phyloP scores from a whole-genome alignment of 2,797 vertebrate genomes.

The Octomys mimax region DNA sequence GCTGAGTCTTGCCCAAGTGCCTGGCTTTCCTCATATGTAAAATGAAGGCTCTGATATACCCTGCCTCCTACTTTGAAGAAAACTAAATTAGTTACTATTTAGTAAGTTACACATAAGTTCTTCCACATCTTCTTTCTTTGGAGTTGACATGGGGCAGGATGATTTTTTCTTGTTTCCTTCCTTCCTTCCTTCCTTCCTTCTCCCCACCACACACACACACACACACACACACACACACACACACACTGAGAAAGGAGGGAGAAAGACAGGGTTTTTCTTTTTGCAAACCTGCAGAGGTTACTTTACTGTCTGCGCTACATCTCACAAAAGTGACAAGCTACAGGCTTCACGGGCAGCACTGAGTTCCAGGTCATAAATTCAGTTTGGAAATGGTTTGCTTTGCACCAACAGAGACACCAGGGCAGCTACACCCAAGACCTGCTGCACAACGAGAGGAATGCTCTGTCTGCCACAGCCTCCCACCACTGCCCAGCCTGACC shows the following conservation, averaged over 20 bases:
- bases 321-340: not conserved
- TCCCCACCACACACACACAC: not conserved
- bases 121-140: not conserved
- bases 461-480: constrained; percentile 29
- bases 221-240: no score
- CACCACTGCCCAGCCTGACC: not conserved
- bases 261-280: constrained; percentile 33
- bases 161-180: not conserved
- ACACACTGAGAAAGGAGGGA: not conserved
- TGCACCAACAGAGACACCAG: not conserved
- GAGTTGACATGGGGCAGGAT: not conserved
- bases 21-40: not conserved
- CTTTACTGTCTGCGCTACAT: not conserved
- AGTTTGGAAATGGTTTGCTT: constrained; percentile 56
- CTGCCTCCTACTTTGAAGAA: not conserved
- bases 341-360: not conserved
- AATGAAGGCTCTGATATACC: not conserved
- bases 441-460: not conserved
- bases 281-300: constrained; percentile 31
- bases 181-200: no score
- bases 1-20: not conserved
- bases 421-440: constrained; percentile 12
- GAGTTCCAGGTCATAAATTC: constrained; percentile 56
- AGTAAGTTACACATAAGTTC: not conserved
- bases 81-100: not conserved